These are phyloP conservation scores for Ochropleura leucogaster DNA, from an alignment of 2,888 invertebrate species.

Conservation along the genomic window DNA sequence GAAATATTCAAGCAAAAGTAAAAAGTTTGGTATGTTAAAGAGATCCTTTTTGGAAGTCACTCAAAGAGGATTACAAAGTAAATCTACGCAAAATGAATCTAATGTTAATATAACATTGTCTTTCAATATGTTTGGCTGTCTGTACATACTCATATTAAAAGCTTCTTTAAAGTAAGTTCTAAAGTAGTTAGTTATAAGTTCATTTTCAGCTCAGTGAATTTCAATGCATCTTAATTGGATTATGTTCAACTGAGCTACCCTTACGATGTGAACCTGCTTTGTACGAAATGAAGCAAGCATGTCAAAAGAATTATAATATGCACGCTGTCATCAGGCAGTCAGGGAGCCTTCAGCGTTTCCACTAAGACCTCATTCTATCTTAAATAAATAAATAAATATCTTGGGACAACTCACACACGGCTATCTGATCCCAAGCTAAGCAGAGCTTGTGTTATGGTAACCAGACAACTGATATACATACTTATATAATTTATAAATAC, in stretches of 20 bases:
- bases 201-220: not conserved
- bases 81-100: constrained; percentile 25
- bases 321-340: not conserved
- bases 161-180: not conserved
- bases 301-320: not conserved
- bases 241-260: not conserved
- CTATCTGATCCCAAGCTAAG: no score
- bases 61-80: constrained; percentile 31
- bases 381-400: no score
- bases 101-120: constrained; percentile 2
- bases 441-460: no score
- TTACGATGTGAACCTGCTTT: not conserved
- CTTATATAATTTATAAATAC: no score
- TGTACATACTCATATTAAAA: not conserved
- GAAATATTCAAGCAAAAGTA: constrained; percentile 28
- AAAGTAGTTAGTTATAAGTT: not conserved
- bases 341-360: no score
- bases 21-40: constrained; percentile 35
- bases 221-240: constrained; percentile 5
- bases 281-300: not conserved
- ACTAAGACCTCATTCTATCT: no score
- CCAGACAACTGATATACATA: no score
- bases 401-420: no score
- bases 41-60: constrained; percentile 28
- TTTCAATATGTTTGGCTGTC: constrained; percentile 3